Percentiles rank a stretch among this genome's conserved stretches.
These are phyloP conservation scores for Papilio polyxenes DNA, from an alignment of 1,140 invertebrate genomes.

Conservation along the genomic window DNA sequence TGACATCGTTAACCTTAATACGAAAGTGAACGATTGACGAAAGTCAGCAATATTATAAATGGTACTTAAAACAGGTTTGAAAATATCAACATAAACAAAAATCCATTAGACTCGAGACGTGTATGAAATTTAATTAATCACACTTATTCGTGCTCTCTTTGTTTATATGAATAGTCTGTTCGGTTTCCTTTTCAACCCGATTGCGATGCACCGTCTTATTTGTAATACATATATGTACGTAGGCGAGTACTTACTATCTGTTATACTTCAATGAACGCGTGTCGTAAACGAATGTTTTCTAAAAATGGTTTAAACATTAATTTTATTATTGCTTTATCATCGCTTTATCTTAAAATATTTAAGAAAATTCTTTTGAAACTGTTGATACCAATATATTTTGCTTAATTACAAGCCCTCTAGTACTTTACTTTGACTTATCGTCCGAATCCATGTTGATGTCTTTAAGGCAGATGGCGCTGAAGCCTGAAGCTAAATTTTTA, in stretches of 20 bases:
- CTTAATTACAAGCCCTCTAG: not conserved
- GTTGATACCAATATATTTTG: not conserved
- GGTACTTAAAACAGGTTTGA: not conserved
- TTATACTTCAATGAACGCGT: not conserved
- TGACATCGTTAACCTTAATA: constrained; percentile 19
- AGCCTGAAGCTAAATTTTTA: not conserved
- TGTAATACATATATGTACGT: not conserved
- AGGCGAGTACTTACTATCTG: not conserved
- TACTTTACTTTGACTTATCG: not conserved
- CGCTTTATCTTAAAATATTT: not conserved
- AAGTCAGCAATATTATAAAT: not conserved
- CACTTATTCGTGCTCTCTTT: constrained; percentile 5
- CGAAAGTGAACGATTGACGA: not conserved
- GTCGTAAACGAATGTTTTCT: not conserved
- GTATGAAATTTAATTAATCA: constrained; percentile 22
- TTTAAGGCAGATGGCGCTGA: not conserved
- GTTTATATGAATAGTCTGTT: not conserved
- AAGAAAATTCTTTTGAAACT: not conserved
- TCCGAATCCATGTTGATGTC: not conserved
- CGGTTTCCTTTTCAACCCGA: not conserved
- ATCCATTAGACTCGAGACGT: not conserved
- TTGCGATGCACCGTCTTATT: not conserved
- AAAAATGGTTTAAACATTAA: not conserved
- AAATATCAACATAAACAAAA: not conserved
- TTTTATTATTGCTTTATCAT: not conserved